These are phyloP conservation scores for Drosophila incognita DNA, from an alignment of 2,888 invertebrate genomes.

Conservation along the genomic window DNA sequence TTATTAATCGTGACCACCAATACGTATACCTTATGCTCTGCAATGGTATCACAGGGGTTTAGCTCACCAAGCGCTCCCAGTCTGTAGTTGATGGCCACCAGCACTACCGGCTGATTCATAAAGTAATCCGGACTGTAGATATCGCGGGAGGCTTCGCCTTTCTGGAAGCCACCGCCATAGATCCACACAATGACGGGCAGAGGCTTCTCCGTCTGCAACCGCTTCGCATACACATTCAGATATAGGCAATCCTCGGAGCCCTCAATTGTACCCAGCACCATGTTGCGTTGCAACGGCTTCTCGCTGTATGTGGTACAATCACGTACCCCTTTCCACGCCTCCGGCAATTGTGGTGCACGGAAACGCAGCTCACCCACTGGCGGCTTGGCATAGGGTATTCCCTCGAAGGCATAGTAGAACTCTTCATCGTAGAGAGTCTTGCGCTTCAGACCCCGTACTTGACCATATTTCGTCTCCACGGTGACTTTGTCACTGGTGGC, in stretches of 20 bases:
- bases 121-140: slow-evolving; percentile 85
- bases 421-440: slow-evolving; percentile 73
- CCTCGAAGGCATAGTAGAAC: slow-evolving; percentile 81
- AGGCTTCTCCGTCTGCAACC: slow-evolving; percentile 62
- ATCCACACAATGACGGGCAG: slow-evolving; percentile 86
- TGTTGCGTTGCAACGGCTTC: slow-evolving; percentile 81
- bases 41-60: neutral
- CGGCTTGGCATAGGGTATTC: slow-evolving; percentile 83
- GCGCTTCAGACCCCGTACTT: slow-evolving; percentile 76
- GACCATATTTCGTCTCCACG: slow-evolving; percentile 76
- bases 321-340: slow-evolving; percentile 84
- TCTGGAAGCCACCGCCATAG: slow-evolving; percentile 86
- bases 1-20: neutral
- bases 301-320: slow-evolving; percentile 83
- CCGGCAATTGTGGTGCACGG: slow-evolving; percentile 84
- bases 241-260: slow-evolving; percentile 86
- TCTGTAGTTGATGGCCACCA: slow-evolving; percentile 85
- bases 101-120: slow-evolving; percentile 84
- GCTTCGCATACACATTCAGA: slow-evolving; percentile 85
- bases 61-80: slow-evolving; percentile 85
- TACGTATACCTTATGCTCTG: neutral
- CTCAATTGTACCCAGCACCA: slow-evolving; percentile 70
- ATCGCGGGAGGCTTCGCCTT: slow-evolving; percentile 84
- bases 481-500: slow-evolving; percentile 71
- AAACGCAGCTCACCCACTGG: slow-evolving; percentile 82